phyloP scores from a whole-genome alignment of 2,797 vertebrate species.

The Parauchenoglanis ngamensis region DNA sequence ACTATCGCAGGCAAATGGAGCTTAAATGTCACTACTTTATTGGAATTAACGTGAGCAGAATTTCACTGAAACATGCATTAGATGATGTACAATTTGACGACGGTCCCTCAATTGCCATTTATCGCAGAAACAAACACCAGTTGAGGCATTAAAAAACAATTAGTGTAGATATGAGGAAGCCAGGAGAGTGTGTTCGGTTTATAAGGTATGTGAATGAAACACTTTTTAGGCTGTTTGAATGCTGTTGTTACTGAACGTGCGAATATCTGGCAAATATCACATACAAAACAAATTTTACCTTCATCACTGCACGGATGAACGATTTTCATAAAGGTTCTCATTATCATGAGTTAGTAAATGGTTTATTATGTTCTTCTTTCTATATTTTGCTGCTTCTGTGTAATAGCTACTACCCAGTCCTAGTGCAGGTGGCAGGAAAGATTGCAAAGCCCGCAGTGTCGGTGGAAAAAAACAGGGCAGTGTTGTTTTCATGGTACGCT shows the following conservation, averaged over 20 bases:
- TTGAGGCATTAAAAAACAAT: not conserved
- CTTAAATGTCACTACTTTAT: not conserved
- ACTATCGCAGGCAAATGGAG: not conserved
- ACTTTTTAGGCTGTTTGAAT: not conserved
- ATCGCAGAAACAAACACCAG: not conserved
- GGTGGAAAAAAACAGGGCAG: not conserved
- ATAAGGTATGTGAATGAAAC: not conserved
- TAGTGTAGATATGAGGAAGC: not conserved
- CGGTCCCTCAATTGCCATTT: not conserved
- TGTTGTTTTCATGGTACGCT: not conserved
- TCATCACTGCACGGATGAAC: not conserved
- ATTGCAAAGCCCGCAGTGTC: not conserved
- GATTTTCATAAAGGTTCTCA: not conserved
- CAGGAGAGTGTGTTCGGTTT: not conserved
- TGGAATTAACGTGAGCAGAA: not conserved
- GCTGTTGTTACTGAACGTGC: not conserved
- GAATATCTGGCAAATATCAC: not conserved
- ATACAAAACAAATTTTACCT: not conserved
- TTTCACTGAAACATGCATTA: not conserved
- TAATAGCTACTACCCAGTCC: not conserved
- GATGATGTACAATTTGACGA: not conserved
- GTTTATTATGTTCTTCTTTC: slow-evolving; percentile 11
- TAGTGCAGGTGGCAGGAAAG: not conserved
- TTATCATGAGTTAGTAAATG: not conserved
- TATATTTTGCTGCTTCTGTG: not conserved